phyloP scores from a whole-genome alignment of 2,888 invertebrate species.

The Eupelmus urozonus region DNA sequence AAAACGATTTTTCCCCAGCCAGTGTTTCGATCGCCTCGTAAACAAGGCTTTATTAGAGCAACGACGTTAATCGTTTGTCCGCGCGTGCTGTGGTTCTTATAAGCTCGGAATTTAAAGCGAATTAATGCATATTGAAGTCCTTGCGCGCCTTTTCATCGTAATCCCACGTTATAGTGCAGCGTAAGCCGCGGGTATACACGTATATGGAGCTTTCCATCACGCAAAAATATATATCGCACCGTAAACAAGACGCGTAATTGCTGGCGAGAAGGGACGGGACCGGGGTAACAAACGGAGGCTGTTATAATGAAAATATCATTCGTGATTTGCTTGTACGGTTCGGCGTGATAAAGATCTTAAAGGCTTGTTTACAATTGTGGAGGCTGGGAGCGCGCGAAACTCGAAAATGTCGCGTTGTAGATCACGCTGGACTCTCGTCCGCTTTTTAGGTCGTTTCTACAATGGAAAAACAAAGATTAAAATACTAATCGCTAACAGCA shows the following conservation, averaged over 20 bases:
- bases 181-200: background rate
- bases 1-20: background rate
- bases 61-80: constrained; percentile 10
- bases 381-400: background rate
- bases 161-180: background rate
- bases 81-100: background rate
- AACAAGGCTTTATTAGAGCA: constrained; percentile 5
- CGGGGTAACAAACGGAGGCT: background rate
- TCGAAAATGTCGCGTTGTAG: background rate
- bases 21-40: background rate
- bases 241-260: constrained; percentile 16
- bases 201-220: background rate
- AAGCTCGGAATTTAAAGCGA: background rate
- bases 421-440: background rate
- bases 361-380: constrained; percentile 17
- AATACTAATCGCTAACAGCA: too few species aligned
- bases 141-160: background rate
- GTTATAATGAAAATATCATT: constrained; percentile 13
- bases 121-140: background rate
- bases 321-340: background rate
- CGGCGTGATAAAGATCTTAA: constrained; percentile 1
- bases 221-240: background rate
- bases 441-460: too few species aligned
- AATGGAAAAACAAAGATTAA: too few species aligned
- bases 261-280: background rate